Percentiles rank a stretch among this genome's conserved stretches.
Conservation (phyloP, 2,888 invertebrate genomes). For the Hydriomena furcata region DNA sequence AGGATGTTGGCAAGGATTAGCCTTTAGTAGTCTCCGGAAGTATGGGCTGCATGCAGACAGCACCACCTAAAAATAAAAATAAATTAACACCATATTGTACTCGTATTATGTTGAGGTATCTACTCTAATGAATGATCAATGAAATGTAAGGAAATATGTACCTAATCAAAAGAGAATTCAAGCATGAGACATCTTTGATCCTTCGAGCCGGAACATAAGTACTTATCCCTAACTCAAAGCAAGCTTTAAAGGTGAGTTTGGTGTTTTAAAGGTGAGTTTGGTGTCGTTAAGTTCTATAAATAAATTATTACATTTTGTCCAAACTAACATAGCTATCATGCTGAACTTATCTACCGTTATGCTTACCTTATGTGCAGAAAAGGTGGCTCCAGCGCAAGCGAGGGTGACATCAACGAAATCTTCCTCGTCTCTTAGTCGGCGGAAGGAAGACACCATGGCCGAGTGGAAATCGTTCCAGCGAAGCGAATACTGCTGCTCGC, state of each 20-base stretch:
- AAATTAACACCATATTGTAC: neutral
- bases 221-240: neutral
- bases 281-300: too few relatives aligned
- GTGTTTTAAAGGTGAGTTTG: neutral
- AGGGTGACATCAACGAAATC: constrained; percentile 97
- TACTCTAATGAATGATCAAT: constrained; percentile 8
- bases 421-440: constrained; percentile 94
- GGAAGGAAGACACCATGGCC: constrained; percentile 94
- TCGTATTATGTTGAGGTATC: neutral
- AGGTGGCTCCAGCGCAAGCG: constrained; percentile 94
- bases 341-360: neutral
- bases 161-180: constrained; percentile 8
- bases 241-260: constrained; percentile 1
- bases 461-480: constrained; percentile 98
- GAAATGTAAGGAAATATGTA: constrained; percentile 3
- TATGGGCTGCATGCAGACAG: constrained; percentile 97
- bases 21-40: constrained; percentile 93
- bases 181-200: constrained; percentile 2
- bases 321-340: too few relatives aligned
- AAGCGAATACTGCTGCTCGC: constrained; percentile 94
- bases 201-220: constrained; percentile 2
- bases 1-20: constrained; percentile 95
- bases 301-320: too few relatives aligned
- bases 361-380: constrained; percentile 92
- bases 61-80: constrained; percentile 80